A percentile compares a stretch with the other conserved stretches of the same genome.
Conservation (phyloP, 2,113 vertebrate species). For the Prunella himalayana region DNA sequence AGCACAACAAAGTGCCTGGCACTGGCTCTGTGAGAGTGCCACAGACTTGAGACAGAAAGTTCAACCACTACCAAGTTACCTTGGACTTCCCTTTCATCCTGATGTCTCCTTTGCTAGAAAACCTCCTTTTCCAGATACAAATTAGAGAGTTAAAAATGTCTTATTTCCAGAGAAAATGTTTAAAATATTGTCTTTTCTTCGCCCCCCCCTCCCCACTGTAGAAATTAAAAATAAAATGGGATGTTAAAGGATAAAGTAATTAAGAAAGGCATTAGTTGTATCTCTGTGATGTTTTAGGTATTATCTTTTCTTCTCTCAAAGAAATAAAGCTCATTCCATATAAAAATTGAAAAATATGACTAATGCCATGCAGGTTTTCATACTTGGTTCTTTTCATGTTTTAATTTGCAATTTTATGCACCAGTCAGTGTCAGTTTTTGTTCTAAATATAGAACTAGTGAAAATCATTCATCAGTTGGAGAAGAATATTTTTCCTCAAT, state of each 20-base stretch:
- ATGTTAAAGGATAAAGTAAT: background rate
- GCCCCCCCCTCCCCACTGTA: fast-evolving
- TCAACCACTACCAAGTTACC: background rate
- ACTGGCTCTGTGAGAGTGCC: background rate
- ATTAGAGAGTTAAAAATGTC: background rate
- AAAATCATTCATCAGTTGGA: background rate
- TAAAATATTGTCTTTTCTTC: background rate
- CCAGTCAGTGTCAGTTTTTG: background rate
- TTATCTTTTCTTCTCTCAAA: background rate
- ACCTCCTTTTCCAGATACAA: background rate
- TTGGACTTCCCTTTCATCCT: background rate
- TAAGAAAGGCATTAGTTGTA: background rate
- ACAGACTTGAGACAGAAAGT: background rate
- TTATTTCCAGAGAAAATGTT: background rate
- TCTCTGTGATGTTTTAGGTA: background rate
- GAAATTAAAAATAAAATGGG: background rate
- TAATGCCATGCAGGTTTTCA: background rate
- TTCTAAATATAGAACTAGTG: background rate
- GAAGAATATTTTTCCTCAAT: background rate
- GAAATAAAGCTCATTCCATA: background rate
- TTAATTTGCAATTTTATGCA: background rate
- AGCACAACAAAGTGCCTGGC: background rate
- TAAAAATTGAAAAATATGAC: background rate
- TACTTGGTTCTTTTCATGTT: background rate
- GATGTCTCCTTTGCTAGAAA: background rate